A percentile compares a stretch with the other conserved stretches of the same genome.
phyloP scores from a whole-genome alignment of 2,113 vertebrate species.

The Pelobates fuscus region DNA sequence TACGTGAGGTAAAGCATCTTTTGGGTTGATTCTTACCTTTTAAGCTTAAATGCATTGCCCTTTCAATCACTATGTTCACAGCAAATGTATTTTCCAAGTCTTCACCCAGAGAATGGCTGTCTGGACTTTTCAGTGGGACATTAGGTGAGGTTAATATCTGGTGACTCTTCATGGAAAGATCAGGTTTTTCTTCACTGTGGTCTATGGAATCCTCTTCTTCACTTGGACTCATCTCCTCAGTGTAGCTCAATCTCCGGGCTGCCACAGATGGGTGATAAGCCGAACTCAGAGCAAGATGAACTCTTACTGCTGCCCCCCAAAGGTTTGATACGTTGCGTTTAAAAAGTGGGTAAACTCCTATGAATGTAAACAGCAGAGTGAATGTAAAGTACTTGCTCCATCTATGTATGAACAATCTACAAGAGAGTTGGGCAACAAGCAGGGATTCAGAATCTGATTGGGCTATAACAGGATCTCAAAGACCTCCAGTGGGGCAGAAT shows the following conservation, averaged over 20 bases:
- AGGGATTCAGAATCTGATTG: no score
- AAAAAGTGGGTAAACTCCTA: conserved; percentile 91
- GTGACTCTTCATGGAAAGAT: conserved; percentile 38
- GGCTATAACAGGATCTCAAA: no score
- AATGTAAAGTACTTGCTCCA: neutral
- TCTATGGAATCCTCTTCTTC: conserved; percentile 55
- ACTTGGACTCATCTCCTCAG: conserved; percentile 64
- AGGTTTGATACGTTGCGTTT: conserved; percentile 81
- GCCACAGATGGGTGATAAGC: conserved; percentile 4
- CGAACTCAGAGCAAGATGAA: conserved; percentile 72
- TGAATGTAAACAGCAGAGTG: conserved; percentile 39
- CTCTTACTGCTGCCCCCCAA: conserved; percentile 83
- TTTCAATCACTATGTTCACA: conserved; percentile 81
- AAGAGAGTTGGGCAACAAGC: no score
- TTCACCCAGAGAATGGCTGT: neutral
- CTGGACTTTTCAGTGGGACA: conserved; percentile 33
- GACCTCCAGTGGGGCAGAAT: no score
- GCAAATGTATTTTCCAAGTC: conserved; percentile 73
- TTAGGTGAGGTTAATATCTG: conserved; percentile 18
- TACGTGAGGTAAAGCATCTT: accelerated
- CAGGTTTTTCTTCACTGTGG: neutral
- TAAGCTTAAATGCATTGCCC: conserved; percentile 90
- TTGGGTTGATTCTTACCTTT: no score
- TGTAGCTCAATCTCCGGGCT: conserved; percentile 24
- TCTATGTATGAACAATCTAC: no score